Evolutionary conservation across 1,140 invertebrate species (phyloP).

Genomic region (Macrocentrus cingulum): DNA sequence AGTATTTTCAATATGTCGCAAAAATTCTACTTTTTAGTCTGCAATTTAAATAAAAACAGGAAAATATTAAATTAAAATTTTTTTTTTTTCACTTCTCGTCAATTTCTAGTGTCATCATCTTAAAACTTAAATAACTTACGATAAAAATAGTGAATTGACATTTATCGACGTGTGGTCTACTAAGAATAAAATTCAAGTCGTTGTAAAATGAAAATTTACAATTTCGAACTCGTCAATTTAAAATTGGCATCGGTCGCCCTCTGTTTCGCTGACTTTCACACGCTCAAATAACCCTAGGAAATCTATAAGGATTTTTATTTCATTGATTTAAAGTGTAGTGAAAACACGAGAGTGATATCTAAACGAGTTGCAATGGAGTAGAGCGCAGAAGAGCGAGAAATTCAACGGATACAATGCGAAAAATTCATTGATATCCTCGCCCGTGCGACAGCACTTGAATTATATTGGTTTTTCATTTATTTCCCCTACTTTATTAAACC

Average conservation of each 20-base stretch:
- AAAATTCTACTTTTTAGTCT: too few relatives aligned
- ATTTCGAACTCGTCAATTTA: constrained; percentile 14
- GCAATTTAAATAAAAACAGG: too few relatives aligned
- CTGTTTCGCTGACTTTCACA: neutral
- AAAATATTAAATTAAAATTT: too few relatives aligned
- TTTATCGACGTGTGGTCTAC: too few relatives aligned
- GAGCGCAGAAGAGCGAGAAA: neutral
- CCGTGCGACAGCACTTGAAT: constrained; percentile 9
- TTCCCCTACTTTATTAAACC: constrained; percentile 12
- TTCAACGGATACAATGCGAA: neutral
- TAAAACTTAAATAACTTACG: too few relatives aligned
- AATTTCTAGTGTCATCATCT: too few relatives aligned
- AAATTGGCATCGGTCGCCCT: constrained; percentile 23
- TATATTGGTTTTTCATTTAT: constrained; percentile 2
- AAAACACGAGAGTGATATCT: constrained; percentile 36
- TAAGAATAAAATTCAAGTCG: too few relatives aligned
- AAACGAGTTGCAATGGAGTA: constrained; percentile 19
- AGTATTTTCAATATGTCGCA: too few relatives aligned
- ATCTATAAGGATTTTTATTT: constrained; percentile 21
- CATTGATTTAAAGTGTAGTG: constrained; percentile 33
- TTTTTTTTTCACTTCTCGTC: too few relatives aligned
- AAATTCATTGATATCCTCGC: neutral
- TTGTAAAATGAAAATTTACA: constrained; percentile 8
- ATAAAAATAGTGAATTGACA: too few relatives aligned
- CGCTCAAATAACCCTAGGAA: constrained; percentile 19